Conservation (phyloP, 1,140 invertebrate genomes). For the Zophobas atratus region DNA sequence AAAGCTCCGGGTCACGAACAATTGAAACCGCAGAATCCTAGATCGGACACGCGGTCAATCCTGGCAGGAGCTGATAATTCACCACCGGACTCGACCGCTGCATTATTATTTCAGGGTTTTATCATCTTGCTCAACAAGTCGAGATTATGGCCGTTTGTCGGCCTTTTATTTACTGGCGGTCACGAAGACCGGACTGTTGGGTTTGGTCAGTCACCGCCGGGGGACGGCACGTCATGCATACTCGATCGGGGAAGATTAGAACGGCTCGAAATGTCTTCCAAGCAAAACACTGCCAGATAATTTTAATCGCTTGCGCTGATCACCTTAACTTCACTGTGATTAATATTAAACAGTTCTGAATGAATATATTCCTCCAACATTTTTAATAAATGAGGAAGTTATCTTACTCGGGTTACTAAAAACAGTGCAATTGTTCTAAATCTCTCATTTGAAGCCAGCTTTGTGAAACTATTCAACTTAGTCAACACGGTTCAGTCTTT, state of each 20-base stretch:
- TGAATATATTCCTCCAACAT: too few species aligned
- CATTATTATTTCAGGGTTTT: slow-evolving; percentile 36
- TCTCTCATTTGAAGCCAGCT: too few species aligned
- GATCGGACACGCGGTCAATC: slow-evolving; percentile 33
- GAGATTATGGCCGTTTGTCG: slow-evolving; percentile 9
- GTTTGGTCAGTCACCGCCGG: slow-evolving; percentile 11
- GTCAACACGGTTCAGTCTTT: too few species aligned
- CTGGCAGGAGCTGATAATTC: slow-evolving; percentile 12
- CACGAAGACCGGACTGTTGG: slow-evolving; percentile 22
- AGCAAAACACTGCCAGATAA: too few species aligned
- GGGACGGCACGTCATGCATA: slow-evolving; percentile 26
- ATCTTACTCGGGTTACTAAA: too few species aligned
- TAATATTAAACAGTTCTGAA: too few species aligned
- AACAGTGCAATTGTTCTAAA: too few species aligned
- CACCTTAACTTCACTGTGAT: too few species aligned
- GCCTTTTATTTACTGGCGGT: slow-evolving; percentile 16
- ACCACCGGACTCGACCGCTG: neutral
- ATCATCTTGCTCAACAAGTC: slow-evolving; percentile 13
- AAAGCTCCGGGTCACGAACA: slow-evolving; percentile 33
- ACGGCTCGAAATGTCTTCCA: too few species aligned
- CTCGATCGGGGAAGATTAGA: neutral
- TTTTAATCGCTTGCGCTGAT: too few species aligned
- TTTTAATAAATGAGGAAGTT: too few species aligned
- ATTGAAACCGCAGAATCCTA: slow-evolving; percentile 35
- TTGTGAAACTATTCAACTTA: too few species aligned